Evolutionary conservation across 2,888 invertebrate species (phyloP), one percentile per base, ranked within the genome.

Genomic region (Spatulosminthurus flaviceps): DNA sequence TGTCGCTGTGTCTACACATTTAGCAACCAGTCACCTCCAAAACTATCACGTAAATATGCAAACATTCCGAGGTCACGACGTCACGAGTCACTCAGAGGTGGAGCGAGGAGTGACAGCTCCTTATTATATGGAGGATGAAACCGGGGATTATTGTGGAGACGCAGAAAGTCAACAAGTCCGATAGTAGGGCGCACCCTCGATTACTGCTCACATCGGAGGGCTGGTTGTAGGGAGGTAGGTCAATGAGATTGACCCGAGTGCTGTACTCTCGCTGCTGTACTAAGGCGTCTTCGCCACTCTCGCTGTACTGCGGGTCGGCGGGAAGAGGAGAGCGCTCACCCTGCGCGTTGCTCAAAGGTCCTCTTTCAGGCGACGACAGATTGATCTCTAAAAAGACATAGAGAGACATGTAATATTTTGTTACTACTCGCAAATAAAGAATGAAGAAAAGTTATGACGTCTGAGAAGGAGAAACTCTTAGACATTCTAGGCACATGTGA

Each of bases 171-270:
- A 21, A 24, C 51, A 72, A 21, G 26, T 41, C n/a, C 0, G 11
- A 60, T 1, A 73, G 60, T 22, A 61, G 19, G 11, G 61, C 61
- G 61, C 7, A 13, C 11, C 61, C n/a, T 5, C 5, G 61, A n/a
- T 7, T 22, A 1, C 81, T 81, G 72, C 81, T 81, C 72, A 83
- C 81, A 60, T 75, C 72, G 42, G 78, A 77, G 42, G 78, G 79
- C 16, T 51, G 64, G 4, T 26, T 22, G n/a, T 24, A 24, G 64
- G 64, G 64, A 2, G 64, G 24, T 24, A 79, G 75, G 60, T 81
- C 83, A 28, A 82, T 81, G 79, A 80, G 79, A 80, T 82, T 81
- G 51, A 71, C 80, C 77, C 78, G 76, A 21, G 82, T 84, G 66
- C 79, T 82, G 21, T 41, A 51, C 19, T 73, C 78, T 21, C 71